phyloP scores from a whole-genome alignment of 2,113 vertebrate species.

The Probosciger aterrimus region DNA sequence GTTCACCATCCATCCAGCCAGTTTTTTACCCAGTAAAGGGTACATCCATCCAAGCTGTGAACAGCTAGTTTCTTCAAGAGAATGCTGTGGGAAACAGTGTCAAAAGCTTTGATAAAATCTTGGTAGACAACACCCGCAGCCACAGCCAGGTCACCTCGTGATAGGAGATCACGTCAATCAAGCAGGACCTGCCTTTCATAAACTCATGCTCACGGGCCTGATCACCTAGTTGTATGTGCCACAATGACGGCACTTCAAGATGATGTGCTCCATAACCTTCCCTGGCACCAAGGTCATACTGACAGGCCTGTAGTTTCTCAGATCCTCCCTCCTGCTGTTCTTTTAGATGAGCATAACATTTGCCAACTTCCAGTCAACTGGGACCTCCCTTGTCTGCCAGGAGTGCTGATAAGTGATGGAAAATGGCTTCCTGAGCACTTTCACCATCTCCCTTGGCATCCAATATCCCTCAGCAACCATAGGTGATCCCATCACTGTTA shows the following conservation, averaged over 20 bases:
- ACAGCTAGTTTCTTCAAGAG: background rate
- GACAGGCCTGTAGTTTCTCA: background rate
- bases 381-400: accelerated
- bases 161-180: background rate
- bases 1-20: background rate
- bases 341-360: accelerated
- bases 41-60: background rate
- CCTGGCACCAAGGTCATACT: accelerated
- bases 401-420: background rate
- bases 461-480: background rate
- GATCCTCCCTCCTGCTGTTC: accelerated
- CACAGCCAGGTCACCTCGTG: accelerated
- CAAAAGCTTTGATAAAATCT: background rate
- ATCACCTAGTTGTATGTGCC: background rate
- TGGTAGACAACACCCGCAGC: background rate
- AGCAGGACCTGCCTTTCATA: background rate
- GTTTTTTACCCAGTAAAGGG: background rate
- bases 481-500: background rate
- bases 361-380: background rate
- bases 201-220: background rate
- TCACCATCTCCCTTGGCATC: background rate
- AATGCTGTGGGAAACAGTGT: background rate
- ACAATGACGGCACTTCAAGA: background rate
- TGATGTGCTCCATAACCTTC: background rate
- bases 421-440: background rate